Base-by-base conservation (phyloP, 2,113 vertebrate genomes). In the Neolamprologus ventralis region DNA sequence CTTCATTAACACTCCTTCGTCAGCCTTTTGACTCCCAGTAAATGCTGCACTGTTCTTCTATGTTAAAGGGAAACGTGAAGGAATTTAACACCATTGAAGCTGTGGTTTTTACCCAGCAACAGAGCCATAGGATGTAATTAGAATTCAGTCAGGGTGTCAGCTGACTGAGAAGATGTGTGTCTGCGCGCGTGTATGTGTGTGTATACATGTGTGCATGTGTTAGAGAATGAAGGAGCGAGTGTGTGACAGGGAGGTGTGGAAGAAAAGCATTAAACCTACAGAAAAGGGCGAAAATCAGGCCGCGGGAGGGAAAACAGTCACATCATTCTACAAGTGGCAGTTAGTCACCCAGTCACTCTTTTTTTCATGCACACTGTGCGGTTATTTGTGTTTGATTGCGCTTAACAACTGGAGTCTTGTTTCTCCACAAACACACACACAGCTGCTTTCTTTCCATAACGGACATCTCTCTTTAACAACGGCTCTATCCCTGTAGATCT, bases 121-220 rank as follows among this genome's bases (percentile, higher is more conserved):
- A 92, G 68, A 81, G 58, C 87, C 92, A 86, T 90, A 90, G 91
- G 82, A 83, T 91, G 85, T 71, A 87, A 94, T 93, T 91, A 92
- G 81, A 45, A 91, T 92, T 91, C 91, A 71, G 47, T 28, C 21
- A 6, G 57, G 14, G 82, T 80, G 49, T 51, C 23, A 10, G 35
- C 37, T 47, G 42, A 26, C 23, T 14, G 23, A 26, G 23, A 26
- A 26, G 23, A 26, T 26, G 23, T 26, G 23, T 26, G 23, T 26
- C 23, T 26, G 23, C 23, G 23, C 23, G 23, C 23, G 23, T 1
- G 23, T 23, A 23, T 23, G 79, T n/a, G 2, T 19, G 63, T 58
- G 21, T 65, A 12, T 55, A 40, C 26, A 37, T 58, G 10, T 23
- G 60, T 49, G 33, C 42, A 19, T 33, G 17, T 45, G 28, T 33